These are phyloP conservation scores for Macrotrachela quadricornifera DNA, from an alignment of 1,140 invertebrate species.

Conservation along the genomic window DNA sequence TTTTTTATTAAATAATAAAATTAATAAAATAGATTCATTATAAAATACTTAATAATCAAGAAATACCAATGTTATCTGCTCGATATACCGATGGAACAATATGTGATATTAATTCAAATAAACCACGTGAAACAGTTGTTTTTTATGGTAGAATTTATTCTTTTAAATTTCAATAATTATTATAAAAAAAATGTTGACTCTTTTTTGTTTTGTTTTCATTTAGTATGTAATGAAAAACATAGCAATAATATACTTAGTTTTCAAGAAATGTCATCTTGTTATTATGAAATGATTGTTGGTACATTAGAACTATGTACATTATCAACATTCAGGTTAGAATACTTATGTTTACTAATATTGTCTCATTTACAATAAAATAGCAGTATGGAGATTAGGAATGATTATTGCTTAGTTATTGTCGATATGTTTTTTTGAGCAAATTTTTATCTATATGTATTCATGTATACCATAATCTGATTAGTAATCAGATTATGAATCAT, in stretches of 20 bases:
- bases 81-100: constrained; percentile 5
- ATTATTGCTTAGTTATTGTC: too few species aligned
- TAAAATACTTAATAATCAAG: not conserved
- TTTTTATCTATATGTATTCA: too few species aligned
- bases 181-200: not conserved
- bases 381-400: too few species aligned
- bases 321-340: not conserved
- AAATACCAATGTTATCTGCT: constrained; percentile 2
- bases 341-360: too few species aligned
- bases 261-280: constrained; percentile 6
- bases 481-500: too few species aligned
- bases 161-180: not conserved
- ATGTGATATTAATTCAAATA: constrained; percentile 6
- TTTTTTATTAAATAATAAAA: too few species aligned
- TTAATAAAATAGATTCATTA: not conserved
- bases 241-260: constrained; percentile 2
- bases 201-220: not conserved
- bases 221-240: constrained; percentile 1
- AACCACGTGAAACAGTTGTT: not conserved
- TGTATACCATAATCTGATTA: too few species aligned
- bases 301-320: not conserved
- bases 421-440: too few species aligned
- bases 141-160: constrained; percentile 5
- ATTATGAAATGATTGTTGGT: constrained; percentile 6
- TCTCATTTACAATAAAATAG: too few species aligned